phyloP scores from a whole-genome alignment of 2,113 vertebrate species.

The Bolborhynchus lineola region DNA sequence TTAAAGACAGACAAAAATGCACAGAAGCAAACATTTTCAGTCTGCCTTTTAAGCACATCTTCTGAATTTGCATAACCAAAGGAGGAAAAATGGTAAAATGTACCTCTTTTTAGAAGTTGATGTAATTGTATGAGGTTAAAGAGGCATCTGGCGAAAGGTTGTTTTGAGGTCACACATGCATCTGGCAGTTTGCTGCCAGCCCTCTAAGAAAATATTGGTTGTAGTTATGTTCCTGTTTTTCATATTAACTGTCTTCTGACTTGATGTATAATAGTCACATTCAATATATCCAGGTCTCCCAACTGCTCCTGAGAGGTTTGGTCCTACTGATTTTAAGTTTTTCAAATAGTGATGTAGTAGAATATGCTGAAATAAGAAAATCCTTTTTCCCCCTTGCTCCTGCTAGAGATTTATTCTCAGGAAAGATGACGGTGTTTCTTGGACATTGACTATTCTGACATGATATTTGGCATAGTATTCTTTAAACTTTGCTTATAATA shows the following conservation, averaged over 20 bases:
- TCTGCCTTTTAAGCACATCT: not conserved
- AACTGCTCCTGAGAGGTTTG: not conserved
- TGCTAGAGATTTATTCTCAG: not conserved
- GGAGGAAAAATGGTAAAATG: slow-evolving; percentile 34
- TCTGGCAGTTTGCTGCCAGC: slow-evolving; percentile 56
- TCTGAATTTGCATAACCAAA: slow-evolving; percentile 41
- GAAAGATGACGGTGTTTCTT: not conserved
- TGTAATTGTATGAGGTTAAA: slow-evolving; percentile 58
- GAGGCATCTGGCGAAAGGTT: slow-evolving; percentile 67
- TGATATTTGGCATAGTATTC: not conserved
- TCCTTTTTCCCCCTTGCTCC: not conserved
- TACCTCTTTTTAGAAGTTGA: slow-evolving; percentile 40
- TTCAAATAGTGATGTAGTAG: not conserved
- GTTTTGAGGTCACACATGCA: slow-evolving; percentile 57
- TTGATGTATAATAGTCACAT: slow-evolving; percentile 25
- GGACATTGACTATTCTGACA: not conserved
- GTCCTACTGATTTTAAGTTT: not conserved
- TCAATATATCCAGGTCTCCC: not conserved
- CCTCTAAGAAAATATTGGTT: slow-evolving; percentile 51
- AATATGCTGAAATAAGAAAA: not conserved
- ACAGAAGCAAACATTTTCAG: not conserved
- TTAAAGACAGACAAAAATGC: not conserved
- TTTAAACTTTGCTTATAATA: not conserved
- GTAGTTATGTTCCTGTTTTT: slow-evolving; percentile 47
- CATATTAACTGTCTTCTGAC: slow-evolving; percentile 50